These are phyloP conservation scores for Masnerella sp. DNA, from an alignment of 2,888 invertebrate genomes.

Conservation along the genomic window DNA sequence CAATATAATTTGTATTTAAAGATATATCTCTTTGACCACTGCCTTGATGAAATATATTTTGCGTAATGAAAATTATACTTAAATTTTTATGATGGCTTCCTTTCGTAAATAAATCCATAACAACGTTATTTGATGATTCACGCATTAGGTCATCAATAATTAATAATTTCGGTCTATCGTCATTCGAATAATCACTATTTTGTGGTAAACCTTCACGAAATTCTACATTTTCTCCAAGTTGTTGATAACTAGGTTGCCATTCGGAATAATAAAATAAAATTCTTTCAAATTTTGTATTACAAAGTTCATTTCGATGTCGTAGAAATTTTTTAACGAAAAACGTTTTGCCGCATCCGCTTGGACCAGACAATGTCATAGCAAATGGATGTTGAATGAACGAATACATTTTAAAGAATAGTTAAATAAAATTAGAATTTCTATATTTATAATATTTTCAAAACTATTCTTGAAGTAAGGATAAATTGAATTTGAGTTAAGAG, in stretches of 20 bases:
- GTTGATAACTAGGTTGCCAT: too few species aligned
- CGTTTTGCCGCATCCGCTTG: neutral
- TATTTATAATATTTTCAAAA: too few species aligned
- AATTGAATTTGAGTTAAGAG: too few species aligned
- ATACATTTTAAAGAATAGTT: neutral
- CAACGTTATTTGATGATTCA: slow-evolving; percentile 18
- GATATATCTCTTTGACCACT: slow-evolving; percentile 13
- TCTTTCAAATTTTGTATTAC: too few species aligned
- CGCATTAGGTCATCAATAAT: slow-evolving; percentile 43
- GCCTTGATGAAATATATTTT: slow-evolving; percentile 49
- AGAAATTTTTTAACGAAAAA: too few species aligned
- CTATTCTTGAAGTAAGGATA: too few species aligned
- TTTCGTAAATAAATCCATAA: slow-evolving; percentile 62
- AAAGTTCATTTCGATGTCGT: too few species aligned
- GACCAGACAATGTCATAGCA: neutral
- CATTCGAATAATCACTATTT: too few species aligned
- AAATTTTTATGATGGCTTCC: slow-evolving; percentile 60
- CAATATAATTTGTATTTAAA: slow-evolving; percentile 5
- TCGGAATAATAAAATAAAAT: too few species aligned
- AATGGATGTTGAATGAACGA: neutral
- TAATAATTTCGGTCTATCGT: neutral
- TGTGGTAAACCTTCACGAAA: slow-evolving; percentile 1
- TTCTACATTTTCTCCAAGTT: too few species aligned
- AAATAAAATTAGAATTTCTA: too few species aligned
- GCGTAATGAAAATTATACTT: slow-evolving; percentile 49